phyloP scores from a whole-genome alignment of 2,113 vertebrate species.

The Chaetorhynchus papuensis region DNA sequence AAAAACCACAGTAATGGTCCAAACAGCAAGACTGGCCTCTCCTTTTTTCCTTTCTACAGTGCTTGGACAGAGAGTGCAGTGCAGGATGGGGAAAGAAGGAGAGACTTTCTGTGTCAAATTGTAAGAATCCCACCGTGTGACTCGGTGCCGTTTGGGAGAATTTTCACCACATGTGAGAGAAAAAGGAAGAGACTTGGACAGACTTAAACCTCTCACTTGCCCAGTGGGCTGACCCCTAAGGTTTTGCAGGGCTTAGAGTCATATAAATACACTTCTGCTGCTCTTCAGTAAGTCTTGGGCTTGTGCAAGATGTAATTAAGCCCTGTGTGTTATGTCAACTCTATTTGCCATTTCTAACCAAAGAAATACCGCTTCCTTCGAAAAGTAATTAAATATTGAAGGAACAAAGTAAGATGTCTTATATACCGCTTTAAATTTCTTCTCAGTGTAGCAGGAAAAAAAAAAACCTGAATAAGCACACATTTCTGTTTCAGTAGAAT shows the following conservation, averaged over 20 bases:
- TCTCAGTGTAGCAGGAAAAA: neutral
- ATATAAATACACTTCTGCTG: neutral
- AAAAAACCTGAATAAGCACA: neutral
- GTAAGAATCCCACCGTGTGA: neutral
- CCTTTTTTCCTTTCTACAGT: neutral
- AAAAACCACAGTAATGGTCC: neutral
- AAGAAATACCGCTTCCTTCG: conserved; percentile 22
- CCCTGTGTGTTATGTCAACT: neutral
- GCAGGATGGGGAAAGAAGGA: neutral
- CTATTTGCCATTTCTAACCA: conserved; percentile 10
- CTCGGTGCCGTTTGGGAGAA: neutral
- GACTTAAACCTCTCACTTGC: neutral
- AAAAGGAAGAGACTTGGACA: neutral
- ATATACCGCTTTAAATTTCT: neutral
- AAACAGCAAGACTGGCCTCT: neutral
- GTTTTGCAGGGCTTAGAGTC: neutral
- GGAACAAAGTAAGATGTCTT: conserved; percentile 17
- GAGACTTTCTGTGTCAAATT: neutral
- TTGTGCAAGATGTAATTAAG: conserved; percentile 27
- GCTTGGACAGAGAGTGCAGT: neutral
- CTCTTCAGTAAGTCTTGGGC: neutral
- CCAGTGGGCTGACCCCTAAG: neutral
- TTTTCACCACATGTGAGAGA: neutral
- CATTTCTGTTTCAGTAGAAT: conserved; percentile 46
- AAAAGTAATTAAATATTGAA: conserved; percentile 54